Evolutionary conservation across 1,140 invertebrate species (phyloP), one percentile per base, ranked within the genome.

Genomic region (Chrysomallon squamiferum): DNA sequence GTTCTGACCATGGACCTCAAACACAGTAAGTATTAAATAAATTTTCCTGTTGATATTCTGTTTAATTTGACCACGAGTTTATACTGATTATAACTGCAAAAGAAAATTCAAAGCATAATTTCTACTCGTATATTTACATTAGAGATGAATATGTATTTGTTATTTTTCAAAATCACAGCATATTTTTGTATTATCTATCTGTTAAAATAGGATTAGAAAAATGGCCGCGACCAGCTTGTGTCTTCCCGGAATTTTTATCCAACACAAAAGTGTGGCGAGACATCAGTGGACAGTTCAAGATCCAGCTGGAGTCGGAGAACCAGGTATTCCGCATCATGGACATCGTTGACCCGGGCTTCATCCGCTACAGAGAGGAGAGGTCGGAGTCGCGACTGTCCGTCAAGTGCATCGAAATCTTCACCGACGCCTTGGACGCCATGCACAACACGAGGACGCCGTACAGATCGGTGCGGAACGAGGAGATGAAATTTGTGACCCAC

Each of bases 181-280:
- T n/a, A n/a, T n/a, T n/a, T n/a, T n/a, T n/a, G n/a, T n/a, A n/a
- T n/a, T n/a, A n/a, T n/a, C n/a, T n/a, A n/a, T n/a, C n/a, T n/a
- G n/a, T n/a, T n/a, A n/a, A n/a, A n/a, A n/a, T 18, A 59, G 58
- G 58, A 27, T 20, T 22, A 15, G 58, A 43, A 3, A 41, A 43
- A 25, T 59, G 58, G 58, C 33, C 58, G 11, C 58, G 22, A 59
- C 58, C 58, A 7, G 11, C 58, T 4, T 59, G 58, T 27, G 38
- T 35, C 15, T 59, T 38, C 25, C 33, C 20, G 13, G 22, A 43
- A 11, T 59, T 43, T 27, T 43, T 59, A 15, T 38, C 58, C 1
- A 43, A 11, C 2, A 25, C 35, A 1, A n/a, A 29, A 25, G 58
- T 35, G 38, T 59, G 58, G 58, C 58, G 58, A 15, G 58, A 59